Base-by-base conservation (phyloP, 2,888 invertebrate genomes). In the Perizoma affinitatum region DNA sequence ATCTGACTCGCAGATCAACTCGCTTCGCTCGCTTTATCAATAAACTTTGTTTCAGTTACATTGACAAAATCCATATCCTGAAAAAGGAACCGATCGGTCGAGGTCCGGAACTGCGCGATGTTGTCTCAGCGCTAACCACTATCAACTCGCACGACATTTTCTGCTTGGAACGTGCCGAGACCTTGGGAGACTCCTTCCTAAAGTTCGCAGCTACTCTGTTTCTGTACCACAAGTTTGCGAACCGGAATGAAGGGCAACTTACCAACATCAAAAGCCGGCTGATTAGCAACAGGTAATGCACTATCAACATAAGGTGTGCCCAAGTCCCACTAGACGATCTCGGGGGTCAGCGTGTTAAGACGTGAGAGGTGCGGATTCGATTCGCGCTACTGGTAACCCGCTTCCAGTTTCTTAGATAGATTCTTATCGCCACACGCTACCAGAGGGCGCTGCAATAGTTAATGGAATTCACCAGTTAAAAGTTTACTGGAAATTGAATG, bases 131-230 rank as follows among this genome's bases (percentile, higher is more conserved):
- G 0, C 78, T 98, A 0, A 97, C 97, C 0, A 93, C 95, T 0
- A 94, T 95, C 41, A 94, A 94, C 61, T 94, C 96, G 0, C 93
- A 95, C 65, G 98, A 98, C 75, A 93, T 94, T 5, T 95, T 97
- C 67, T 94, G 97, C 79, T 83, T 97, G 71, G 98, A 98, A 79
- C 90, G 97, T 1, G 88, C 96, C 9, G 98, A 98, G 85, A 97
- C 97, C 0, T 93, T 98, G 4, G 98, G 98, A 0, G 98, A 98
- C 82, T 96, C 97, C 0, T 96, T 96, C 83, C 88, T 98, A 6
- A 98, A 98, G 87, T 96, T 95, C 72, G 94, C 96, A 1, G 93
- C 94, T 0, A 96, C 96, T 0, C 83, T 97, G 4, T 96, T 94
- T 80, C 88, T 98, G 22, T 96, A 94, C 78, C 94, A 95, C 69